phyloP scores from a whole-genome alignment of 2,113 vertebrate genomes.

The Rhipidura dahli region DNA sequence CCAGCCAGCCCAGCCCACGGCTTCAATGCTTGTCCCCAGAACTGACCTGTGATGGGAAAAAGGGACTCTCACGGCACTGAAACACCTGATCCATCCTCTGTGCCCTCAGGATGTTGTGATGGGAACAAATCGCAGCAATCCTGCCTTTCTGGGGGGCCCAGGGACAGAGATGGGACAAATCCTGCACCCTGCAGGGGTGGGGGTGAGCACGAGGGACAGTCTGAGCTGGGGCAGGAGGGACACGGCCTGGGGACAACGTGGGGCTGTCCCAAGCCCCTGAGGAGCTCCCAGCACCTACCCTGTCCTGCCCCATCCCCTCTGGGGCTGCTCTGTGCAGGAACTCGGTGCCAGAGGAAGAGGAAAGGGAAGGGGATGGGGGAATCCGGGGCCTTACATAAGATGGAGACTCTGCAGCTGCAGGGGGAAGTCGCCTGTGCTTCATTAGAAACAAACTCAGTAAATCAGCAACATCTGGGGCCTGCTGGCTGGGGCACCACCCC shows the following conservation, averaged over 20 bases:
- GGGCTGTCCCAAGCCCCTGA: neutral
- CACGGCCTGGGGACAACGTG: accelerated
- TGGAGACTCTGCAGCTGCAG: neutral
- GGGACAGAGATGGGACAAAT: neutral
- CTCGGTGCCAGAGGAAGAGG: accelerated
- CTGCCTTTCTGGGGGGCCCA: accelerated
- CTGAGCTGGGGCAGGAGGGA: neutral
- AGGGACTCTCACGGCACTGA: accelerated
- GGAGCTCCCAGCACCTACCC: neutral
- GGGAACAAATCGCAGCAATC: neutral
- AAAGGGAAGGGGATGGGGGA: accelerated
- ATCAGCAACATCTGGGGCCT: neutral
- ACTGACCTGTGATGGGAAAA: accelerated
- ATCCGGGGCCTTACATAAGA: accelerated
- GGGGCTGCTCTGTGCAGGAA: neutral
- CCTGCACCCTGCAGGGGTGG: neutral
- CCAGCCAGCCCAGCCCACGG: neutral
- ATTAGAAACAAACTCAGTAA: neutral
- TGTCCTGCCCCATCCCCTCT: neutral
- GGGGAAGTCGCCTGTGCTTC: neutral
- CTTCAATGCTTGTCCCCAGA: neutral
- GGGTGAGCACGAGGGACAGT: accelerated
- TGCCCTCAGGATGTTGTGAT: neutral
- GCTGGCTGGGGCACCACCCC: neutral
- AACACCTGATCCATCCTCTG: neutral